Base-by-base conservation (phyloP, 2,113 vertebrate species). In the Excalfactoria chinensis region DNA sequence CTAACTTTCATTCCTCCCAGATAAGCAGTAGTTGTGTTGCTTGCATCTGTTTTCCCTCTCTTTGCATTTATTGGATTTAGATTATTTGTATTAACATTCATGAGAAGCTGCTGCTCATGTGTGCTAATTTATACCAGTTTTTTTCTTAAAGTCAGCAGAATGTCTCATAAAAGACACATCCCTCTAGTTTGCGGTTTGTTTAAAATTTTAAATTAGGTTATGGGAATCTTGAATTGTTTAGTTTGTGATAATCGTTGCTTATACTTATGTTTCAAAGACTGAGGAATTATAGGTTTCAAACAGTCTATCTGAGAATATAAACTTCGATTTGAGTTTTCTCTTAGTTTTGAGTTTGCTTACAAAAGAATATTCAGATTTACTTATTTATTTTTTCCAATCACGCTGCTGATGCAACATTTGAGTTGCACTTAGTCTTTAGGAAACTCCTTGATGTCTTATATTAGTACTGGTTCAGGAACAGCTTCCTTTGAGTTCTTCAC, bases 1-100 rank as follows among this genome's bases (percentile, higher is more conserved):
- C 32, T 59, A 89, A 79, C 12, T 43, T 93, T 28, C 46, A 14
- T 93, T 93, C 84, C 35, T 85, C 73, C 28, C n/a, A 85, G 74
- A 81, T 94, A 90, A 91, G 87, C 64, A 93, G 37, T 85, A 89
- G 51, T 53, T 80, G 20, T 28, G 17, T 77, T 94, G 56, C 84
- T 93, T 70, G 44, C 56, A 44, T 78, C 77, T 90, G 87, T 78
- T 84, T 90, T 88, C 59, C 3, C 35, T 63, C 15, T n/a, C 7
- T 64, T 71, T 44, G 16, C 76, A n/a, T 80, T 92, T 91, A 40
- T 86, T 89, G 1, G 68, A 72, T 89, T 96, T 87, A 82, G 51
- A 76, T 87, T 89, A 49, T 23, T 88, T 89, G 19, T 83, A 83
- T 93, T 94, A 95, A 81, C 56, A 79, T 96, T 95, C 68, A 93